Percentiles rank a stretch among this genome's conserved stretches.
Evolutionary conservation across 2,797 vertebrate genomes (phyloP).

Genomic region (Silurus lanzhouensis): DNA sequence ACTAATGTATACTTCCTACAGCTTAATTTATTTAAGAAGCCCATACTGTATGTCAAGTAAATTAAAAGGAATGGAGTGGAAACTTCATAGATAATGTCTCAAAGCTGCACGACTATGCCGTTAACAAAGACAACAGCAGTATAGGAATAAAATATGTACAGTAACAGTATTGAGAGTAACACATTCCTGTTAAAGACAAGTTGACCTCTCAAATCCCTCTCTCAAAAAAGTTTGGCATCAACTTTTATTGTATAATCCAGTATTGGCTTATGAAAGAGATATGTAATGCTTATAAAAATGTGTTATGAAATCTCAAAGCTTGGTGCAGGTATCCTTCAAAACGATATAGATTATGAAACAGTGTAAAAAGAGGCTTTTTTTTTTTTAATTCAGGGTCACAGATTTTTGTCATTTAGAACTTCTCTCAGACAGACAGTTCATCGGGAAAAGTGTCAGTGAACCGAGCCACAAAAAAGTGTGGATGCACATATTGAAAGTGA

Average conservation of each 20-base stretch:
- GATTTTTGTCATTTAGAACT: conserved; percentile 38
- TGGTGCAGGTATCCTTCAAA: not conserved
- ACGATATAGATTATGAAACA: not conserved
- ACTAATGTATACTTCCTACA: conserved; percentile 31
- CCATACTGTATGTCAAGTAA: conserved; percentile 21
- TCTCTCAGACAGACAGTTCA: conserved; percentile 24
- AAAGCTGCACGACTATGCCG: not conserved
- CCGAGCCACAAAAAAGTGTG: not conserved
- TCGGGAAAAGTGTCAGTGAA: conserved; percentile 17
- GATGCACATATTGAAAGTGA: conserved; percentile 18
- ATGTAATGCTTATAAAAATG: conserved; percentile 12
- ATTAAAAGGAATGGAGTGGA: conserved; percentile 19
- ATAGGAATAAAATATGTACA: not conserved
- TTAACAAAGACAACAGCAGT: not conserved
- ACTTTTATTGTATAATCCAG: not conserved
- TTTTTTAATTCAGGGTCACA: conserved; percentile 54
- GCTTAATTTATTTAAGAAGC: conserved; percentile 24
- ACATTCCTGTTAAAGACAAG: not conserved
- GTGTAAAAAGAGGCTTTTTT: conserved; percentile 42
- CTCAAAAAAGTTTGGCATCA: not conserved
- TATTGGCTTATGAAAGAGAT: not conserved
- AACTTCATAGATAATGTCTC: conserved; percentile 20
- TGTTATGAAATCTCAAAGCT: not conserved
- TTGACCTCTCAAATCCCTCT: not conserved
- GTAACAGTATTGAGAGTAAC: not conserved